Evolutionary conservation across 2,113 vertebrate genomes (phyloP).

Genomic region (Paracanthobrama guichenoti): DNA sequence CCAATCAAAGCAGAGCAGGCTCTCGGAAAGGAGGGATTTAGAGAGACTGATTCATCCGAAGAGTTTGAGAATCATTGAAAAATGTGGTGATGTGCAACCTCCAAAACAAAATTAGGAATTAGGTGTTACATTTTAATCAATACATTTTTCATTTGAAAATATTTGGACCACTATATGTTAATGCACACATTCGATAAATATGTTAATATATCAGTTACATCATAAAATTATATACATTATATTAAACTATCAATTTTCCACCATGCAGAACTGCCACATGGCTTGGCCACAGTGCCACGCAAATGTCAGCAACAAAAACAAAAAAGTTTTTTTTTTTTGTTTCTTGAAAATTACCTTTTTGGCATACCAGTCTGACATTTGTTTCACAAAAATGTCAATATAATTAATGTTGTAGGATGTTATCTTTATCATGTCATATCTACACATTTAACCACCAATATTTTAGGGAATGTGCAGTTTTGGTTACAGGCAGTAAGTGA

Average conservation of each 20-base stretch:
- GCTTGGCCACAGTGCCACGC: not conserved
- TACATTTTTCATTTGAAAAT: not conserved
- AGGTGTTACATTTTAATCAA: not conserved
- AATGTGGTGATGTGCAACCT: too few species aligned
- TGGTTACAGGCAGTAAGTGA: not conserved
- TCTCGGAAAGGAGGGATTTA: too few species aligned
- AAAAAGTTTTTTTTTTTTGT: not conserved
- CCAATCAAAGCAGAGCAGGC: too few species aligned
- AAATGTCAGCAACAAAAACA: slow-evolving; percentile 14
- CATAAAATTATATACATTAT: not conserved
- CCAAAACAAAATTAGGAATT: too few species aligned
- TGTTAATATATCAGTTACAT: not conserved
- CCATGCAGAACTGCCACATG: not conserved
- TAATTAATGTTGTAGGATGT: not conserved
- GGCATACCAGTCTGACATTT: slow-evolving; percentile 42
- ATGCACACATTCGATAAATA: not conserved
- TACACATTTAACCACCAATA: not conserved
- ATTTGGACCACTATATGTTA: not conserved
- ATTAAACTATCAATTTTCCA: not conserved
- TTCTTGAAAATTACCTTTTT: slow-evolving; percentile 22
- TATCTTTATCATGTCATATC: slow-evolving; percentile 18
- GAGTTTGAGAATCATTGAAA: too few species aligned
- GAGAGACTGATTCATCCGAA: too few species aligned
- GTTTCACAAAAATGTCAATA: not conserved
- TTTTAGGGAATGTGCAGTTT: not conserved